phyloP scores from a whole-genome alignment of 2,113 vertebrate genomes.

The Mobula hypostoma region DNA sequence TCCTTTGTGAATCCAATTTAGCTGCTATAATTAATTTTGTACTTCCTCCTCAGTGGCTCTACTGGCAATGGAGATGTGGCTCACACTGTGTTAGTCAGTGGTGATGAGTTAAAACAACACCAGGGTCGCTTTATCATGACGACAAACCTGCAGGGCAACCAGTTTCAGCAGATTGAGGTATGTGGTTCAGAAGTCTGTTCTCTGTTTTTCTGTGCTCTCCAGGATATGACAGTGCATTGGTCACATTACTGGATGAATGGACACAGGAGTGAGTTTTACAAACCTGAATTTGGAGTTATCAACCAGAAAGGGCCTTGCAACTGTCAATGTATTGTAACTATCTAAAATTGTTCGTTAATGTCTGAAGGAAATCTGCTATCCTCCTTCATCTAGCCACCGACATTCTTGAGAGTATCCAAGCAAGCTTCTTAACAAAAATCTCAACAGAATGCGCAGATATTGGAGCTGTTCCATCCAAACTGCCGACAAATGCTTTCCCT shows the following conservation, averaged over 20 bases:
- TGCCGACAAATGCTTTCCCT: not conserved
- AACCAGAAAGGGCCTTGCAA: not conserved
- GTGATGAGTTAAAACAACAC: conserved; percentile 56
- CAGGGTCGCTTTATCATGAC: conserved; percentile 70
- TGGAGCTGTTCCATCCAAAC: not conserved
- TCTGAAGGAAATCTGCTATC: not conserved
- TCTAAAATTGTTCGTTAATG: not conserved
- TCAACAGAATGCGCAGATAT: not conserved
- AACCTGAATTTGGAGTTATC: not conserved
- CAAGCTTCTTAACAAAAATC: not conserved
- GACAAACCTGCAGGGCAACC: conserved; percentile 55
- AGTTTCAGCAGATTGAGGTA: conserved; percentile 76
- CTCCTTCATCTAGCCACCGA: not conserved
- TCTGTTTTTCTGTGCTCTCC: not conserved
- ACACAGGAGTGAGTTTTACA: not conserved
- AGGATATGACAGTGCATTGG: not conserved
- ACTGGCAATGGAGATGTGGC: conserved; percentile 54
- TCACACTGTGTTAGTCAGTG: conserved; percentile 58
- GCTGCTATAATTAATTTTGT: not conserved
- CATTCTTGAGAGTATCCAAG: not conserved
- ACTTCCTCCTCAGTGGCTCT: conserved; percentile 45
- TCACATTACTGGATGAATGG: not conserved
- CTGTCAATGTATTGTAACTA: not conserved
- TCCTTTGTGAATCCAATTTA: not conserved
- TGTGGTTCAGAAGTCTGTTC: not conserved